Conservation (phyloP, 2,797 vertebrate species). For the Tinamus major region DNA sequence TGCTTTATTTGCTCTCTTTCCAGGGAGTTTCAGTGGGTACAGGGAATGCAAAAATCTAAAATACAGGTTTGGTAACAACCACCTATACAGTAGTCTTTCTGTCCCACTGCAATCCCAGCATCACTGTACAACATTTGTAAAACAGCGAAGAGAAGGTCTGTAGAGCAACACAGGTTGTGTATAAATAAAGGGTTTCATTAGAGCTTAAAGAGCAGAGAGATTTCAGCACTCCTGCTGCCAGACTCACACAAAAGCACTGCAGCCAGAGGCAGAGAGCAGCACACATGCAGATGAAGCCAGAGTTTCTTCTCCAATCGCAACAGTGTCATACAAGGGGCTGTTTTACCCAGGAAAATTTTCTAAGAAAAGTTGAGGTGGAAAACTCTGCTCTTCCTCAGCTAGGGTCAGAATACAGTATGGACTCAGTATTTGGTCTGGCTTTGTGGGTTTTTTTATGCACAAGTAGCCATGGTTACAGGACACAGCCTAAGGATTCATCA, state of each 20-base stretch:
- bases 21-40: background rate
- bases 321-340: background rate
- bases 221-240: background rate
- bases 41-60: background rate
- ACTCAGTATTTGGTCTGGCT: background rate
- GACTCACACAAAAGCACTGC: background rate
- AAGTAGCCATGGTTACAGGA: background rate
- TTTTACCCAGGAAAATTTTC: background rate
- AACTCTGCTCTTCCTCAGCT: background rate
- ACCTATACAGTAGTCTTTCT: background rate
- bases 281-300: background rate
- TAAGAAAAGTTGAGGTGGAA: background rate
- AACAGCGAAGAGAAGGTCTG: background rate
- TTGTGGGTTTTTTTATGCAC: background rate
- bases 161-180: background rate
- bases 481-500: background rate
- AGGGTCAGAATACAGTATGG: background rate
- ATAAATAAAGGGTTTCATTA: background rate
- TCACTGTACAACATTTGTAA: accelerated
- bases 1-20: background rate
- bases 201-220: background rate
- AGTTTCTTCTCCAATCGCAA: background rate
- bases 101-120: background rate
- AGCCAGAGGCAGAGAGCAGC: background rate
- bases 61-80: background rate